Evolutionary conservation across 2,113 vertebrate species (phyloP), one percentile per base, ranked within the genome.

Genomic region (Plecturocebus donacophilus): DNA sequence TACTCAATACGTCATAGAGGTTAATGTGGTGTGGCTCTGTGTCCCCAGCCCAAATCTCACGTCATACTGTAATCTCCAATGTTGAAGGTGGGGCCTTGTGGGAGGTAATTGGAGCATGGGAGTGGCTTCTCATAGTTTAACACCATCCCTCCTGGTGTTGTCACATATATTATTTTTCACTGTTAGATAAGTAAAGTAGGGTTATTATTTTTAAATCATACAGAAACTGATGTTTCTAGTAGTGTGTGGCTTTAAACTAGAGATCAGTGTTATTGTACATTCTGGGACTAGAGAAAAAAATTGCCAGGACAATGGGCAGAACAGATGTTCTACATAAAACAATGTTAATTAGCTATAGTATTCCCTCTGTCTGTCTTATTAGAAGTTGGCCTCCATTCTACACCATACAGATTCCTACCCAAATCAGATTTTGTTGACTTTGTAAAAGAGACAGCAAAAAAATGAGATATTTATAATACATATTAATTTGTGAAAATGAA

Each of bases 201-300:
- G 8, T 54, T 52, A 71, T 75, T 52, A 92, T 89, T 89, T 91
- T 45, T 52, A 80, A n/a, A 91, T 76, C 10, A 47, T 23, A 73
- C 10, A 81, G 52, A 85, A 77, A 90, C 23, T 84, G 30, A 77
- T 68, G 17, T 64, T 88, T 38, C 40, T 40, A 49, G 16, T 49
- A 66, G 3, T 71, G 20, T 56, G 14, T 27, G 4, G 8, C 49
- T 64, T 38, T 61, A 61, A 85, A 32, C 17, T 88, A 77, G 35
- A 86, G 20, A 77, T n/a, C 23, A 71, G 75, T 14, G 12, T 20
- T 81, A 38, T 40, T 68, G 21, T 30, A 9, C 2, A 32, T 45
- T 4, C 23, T 84, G 42, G 7, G 3, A 52, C 21, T 40, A 80
- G 19, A 54, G n/a, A 79, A 71, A 8, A 64, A 92, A 45, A 38